A percentile compares a stretch with the other conserved stretches of the same genome.
Evolutionary conservation across 2,888 invertebrate genomes (phyloP).

Genomic region (Muschampia plurimacula): DNA sequence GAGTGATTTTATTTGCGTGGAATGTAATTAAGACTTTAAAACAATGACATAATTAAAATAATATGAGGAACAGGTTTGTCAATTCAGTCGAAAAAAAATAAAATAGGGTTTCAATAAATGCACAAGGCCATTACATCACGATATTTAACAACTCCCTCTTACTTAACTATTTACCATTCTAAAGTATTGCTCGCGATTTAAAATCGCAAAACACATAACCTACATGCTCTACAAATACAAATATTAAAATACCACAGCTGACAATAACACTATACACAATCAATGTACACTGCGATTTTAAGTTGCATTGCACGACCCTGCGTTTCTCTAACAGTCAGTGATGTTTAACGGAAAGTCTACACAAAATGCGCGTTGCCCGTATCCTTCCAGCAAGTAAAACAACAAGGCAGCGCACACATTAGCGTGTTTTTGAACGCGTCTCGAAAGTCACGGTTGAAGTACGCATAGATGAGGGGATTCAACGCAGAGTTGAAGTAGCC

Average conservation of each 20-base stretch:
- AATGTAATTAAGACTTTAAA: no score
- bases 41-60: no score
- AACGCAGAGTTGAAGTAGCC: constrained; percentile 99
- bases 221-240: not conserved
- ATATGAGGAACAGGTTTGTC: no score
- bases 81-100: no score
- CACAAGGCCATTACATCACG: not conserved
- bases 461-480: constrained; percentile 98
- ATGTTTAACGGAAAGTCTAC: constrained; percentile 1
- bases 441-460: constrained; percentile 98
- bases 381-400: constrained; percentile 90
- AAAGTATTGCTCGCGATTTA: not conserved
- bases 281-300: no score
- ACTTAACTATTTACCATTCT: not conserved
- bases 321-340: not conserved
- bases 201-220: not conserved
- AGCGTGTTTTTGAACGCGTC: constrained; percentile 97
- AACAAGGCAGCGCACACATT: constrained; percentile 94
- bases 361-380: constrained; percentile 86
- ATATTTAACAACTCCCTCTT: not conserved
- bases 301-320: not conserved
- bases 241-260: not conserved
- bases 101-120: no score
- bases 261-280: not conserved
- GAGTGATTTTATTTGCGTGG: no score